Percentiles rank a stretch among this genome's conserved stretches.
Conservation (phyloP, 2,888 invertebrate species). For the Salpingus planirostris region DNA sequence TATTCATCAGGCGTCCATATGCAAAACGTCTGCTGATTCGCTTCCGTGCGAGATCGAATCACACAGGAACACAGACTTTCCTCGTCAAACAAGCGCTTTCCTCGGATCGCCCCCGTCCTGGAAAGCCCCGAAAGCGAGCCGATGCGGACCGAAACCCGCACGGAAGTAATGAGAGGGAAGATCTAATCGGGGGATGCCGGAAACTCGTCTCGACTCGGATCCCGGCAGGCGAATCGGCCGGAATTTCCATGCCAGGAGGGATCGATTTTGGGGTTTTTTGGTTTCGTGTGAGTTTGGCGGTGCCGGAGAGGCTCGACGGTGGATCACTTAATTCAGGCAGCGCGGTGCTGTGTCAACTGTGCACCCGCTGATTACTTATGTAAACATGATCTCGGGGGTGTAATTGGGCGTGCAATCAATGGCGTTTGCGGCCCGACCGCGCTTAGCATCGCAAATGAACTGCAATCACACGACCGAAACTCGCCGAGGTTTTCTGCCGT, state of each 20-base stretch:
- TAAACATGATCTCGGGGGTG: conserved; percentile 44
- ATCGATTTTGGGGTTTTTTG: conserved; percentile 6
- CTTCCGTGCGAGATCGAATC: conserved; percentile 32
- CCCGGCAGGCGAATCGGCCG: too few species aligned
- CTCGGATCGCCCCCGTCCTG: too few species aligned
- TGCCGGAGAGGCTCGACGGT: conserved; percentile 20
- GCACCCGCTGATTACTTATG: conserved; percentile 42
- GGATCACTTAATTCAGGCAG: conserved; percentile 43
- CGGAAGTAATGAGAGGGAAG: too few species aligned
- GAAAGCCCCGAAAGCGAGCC: too few species aligned
- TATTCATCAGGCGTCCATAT: conserved; percentile 41
- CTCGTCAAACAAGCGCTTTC: too few species aligned
- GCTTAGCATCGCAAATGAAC: conserved; percentile 38
- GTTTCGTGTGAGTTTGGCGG: conserved; percentile 18
- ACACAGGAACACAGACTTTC: conserved; percentile 29
- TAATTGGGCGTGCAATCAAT: conserved; percentile 45
- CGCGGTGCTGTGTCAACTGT: conserved; percentile 38
- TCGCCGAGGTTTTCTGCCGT: too few species aligned
- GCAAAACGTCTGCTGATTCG: conserved; percentile 43
- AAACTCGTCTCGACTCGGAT: too few species aligned
- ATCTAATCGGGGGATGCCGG: too few species aligned
- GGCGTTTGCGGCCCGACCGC: conserved; percentile 38
- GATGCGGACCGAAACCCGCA: too few species aligned
- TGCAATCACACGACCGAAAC: conserved; percentile 21
- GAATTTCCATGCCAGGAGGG: too few species aligned